Conservation (phyloP, 2,888 invertebrate genomes). For the Notodonta ziczac region DNA sequence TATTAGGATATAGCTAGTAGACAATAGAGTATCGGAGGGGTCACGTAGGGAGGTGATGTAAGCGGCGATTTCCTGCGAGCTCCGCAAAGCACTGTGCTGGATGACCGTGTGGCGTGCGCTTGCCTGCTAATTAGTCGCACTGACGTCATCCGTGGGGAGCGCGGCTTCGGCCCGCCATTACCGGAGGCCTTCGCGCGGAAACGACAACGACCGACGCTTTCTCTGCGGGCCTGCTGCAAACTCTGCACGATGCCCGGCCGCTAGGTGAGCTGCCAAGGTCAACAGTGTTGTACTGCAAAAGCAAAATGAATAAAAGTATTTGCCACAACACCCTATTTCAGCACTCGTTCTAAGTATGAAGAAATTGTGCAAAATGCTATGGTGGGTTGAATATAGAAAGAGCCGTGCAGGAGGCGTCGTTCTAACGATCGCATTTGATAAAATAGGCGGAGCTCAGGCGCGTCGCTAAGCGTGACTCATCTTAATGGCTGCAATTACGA, state of each 20-base stretch:
- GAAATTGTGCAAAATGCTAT: conserved; percentile 9
- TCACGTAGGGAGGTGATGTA: conserved; percentile 75
- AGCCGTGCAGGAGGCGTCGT: conserved; percentile 38
- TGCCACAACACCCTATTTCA: background rate
- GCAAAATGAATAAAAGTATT: background rate
- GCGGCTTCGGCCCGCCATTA: conserved; percentile 69
- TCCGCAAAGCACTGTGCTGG: conserved; percentile 52
- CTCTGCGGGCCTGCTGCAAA: conserved; percentile 60
- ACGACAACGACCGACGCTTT: conserved; percentile 82
- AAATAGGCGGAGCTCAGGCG: conserved; percentile 67
- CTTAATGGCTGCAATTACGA: conserved; percentile 79
- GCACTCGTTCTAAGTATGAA: conserved; percentile 2
- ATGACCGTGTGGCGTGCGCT: conserved; percentile 62
- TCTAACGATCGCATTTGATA: conserved; percentile 68
- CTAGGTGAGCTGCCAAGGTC: conserved; percentile 55
- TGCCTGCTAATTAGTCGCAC: conserved; percentile 74
- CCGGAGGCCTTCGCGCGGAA: conserved; percentile 78
- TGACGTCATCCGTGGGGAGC: conserved; percentile 76
- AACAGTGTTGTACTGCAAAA: conserved; percentile 16
- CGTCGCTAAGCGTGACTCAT: conserved; percentile 82
- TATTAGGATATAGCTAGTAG: conserved; percentile 30
- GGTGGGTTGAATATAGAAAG: conserved; percentile 18
- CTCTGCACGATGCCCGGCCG: conserved; percentile 47
- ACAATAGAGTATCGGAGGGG: conserved; percentile 57
- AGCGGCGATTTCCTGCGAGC: conserved; percentile 77